A percentile compares a stretch with the other conserved stretches of the same genome.
These are phyloP conservation scores for Aleadryas rufinucha DNA, from an alignment of 2,113 vertebrate genomes.

Conservation along the genomic window DNA sequence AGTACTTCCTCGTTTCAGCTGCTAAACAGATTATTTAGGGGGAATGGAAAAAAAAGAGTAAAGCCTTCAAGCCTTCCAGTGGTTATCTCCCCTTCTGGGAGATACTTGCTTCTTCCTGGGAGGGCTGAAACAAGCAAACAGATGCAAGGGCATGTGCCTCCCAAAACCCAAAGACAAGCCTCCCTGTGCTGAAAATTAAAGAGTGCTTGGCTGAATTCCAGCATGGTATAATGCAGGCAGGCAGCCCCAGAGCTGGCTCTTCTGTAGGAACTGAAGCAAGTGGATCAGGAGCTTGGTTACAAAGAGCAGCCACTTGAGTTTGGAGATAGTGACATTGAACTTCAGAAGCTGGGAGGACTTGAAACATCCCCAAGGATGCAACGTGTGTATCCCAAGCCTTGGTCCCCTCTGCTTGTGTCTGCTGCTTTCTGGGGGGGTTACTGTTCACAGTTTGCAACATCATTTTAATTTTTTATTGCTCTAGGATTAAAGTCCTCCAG, in stretches of 20 bases:
- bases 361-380: not conserved
- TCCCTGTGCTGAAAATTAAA: not conserved
- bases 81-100: not conserved
- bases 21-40: not conserved
- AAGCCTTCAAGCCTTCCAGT: not conserved
- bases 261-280: not conserved
- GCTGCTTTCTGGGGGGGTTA: not conserved
- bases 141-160: not conserved
- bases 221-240: not conserved
- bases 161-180: rapidly evolving
- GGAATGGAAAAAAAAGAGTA: not conserved
- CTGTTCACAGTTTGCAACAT: not conserved
- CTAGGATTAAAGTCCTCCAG: not conserved
- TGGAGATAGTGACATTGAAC: not conserved
- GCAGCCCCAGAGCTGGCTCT: not conserved
- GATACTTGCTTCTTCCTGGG: not conserved
- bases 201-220: not conserved
- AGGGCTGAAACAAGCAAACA: not conserved
- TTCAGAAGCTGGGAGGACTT: not conserved
- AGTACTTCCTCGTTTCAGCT: not conserved
- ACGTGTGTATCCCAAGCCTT: not conserved
- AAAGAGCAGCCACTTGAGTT: not conserved
- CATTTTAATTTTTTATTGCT: not conserved
- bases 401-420: not conserved
- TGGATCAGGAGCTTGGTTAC: not conserved